Conservation (phyloP, 2,113 vertebrate species). For the Tringa solitaria region DNA sequence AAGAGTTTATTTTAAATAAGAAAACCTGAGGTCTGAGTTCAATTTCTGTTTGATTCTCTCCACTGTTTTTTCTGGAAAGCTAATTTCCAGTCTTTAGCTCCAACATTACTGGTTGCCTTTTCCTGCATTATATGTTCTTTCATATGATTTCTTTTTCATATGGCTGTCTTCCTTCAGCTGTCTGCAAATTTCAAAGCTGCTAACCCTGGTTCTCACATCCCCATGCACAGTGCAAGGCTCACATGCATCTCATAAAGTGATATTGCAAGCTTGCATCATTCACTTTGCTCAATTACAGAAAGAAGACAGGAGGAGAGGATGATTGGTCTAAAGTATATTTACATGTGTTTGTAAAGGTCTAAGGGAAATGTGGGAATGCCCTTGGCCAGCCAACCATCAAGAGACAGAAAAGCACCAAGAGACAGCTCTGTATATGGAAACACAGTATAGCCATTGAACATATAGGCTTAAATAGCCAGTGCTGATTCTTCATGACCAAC, state of each 20-base stretch:
- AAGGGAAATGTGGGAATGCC: background rate
- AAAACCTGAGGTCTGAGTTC: background rate
- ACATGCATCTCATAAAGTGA: background rate
- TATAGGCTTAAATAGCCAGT: background rate
- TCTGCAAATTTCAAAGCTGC: background rate
- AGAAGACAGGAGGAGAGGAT: background rate
- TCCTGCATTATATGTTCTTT: background rate
- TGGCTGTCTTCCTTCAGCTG: background rate
- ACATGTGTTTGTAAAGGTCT: background rate
- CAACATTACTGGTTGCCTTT: background rate
- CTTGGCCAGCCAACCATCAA: background rate
- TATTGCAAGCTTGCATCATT: background rate
- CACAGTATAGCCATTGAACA: background rate
- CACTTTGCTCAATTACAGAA: background rate
- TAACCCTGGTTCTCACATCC: background rate
- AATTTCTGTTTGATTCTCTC: background rate
- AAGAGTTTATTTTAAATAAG: background rate
- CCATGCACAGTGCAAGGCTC: background rate
- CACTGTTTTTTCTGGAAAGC: slow-evolving; percentile 5
- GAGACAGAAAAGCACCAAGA: background rate
- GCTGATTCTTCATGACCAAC: background rate
- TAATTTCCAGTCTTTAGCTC: background rate
- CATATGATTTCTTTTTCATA: background rate
- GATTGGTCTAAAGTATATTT: background rate
- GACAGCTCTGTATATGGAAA: background rate